Conservation (phyloP, 64 coral and sea anemone species). For the Dendronephthya gigantea region DNA sequence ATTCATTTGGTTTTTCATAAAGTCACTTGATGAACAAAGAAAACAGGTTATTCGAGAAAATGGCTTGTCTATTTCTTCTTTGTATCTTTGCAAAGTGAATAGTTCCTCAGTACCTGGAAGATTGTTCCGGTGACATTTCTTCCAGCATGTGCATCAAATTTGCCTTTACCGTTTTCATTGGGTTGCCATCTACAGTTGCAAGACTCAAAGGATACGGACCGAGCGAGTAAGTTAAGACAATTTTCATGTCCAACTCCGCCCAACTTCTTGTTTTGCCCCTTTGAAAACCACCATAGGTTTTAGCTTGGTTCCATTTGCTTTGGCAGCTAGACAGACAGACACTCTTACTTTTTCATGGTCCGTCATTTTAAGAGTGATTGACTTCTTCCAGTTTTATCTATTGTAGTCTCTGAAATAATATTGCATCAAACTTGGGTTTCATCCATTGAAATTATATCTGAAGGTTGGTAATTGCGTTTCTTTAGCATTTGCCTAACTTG, state of each 20-base stretch:
- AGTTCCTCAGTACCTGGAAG: no score
- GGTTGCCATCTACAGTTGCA: constrained; percentile 13
- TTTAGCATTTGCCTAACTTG: background rate
- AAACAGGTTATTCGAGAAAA: no score
- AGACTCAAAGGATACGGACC: constrained; percentile 18
- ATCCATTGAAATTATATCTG: background rate
- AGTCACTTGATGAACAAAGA: no score
- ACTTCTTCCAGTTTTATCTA: constrained; percentile 1
- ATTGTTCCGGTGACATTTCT: background rate
- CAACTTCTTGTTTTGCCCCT: background rate
- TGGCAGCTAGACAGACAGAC: background rate
- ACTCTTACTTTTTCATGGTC: background rate
- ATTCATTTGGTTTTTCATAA: no score
- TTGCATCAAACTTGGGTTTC: background rate
- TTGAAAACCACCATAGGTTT: constrained; percentile 4
- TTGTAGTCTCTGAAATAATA: background rate
- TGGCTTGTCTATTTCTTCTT: no score
- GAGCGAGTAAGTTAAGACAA: no score
- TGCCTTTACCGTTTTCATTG: background rate
- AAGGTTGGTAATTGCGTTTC: background rate
- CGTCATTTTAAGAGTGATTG: background rate
- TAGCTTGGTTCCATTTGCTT: background rate
- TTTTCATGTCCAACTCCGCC: no score
- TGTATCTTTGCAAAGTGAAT: no score
- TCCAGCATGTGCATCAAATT: constrained; percentile 16